phyloP scores from a whole-genome alignment of 2,113 vertebrate genomes.

The Burhinus bistriatus region DNA sequence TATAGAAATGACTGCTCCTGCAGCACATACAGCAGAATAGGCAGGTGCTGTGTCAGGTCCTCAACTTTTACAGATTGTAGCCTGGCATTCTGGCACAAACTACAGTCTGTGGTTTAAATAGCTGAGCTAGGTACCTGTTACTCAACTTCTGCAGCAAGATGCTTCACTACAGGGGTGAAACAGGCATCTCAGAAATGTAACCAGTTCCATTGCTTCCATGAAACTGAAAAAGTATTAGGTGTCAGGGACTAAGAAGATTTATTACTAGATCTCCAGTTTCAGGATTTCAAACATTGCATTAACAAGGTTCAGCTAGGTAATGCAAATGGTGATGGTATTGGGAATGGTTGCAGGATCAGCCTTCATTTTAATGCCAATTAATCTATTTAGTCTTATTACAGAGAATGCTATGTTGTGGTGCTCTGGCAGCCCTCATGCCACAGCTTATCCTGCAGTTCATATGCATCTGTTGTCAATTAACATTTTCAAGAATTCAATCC shows the following conservation, averaged over 20 bases:
- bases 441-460: not conserved
- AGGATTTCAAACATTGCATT: not conserved
- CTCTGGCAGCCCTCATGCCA: not conserved
- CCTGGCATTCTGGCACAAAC: not conserved
- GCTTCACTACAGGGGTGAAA: not conserved
- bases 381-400: not conserved
- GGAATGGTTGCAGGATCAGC: not conserved
- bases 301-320: not conserved
- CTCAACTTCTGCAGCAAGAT: not conserved
- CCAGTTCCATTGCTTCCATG: not conserved
- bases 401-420: not conserved
- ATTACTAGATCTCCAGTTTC: not conserved
- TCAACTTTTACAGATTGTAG: not conserved
- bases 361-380: not conserved
- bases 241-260: not conserved
- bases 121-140: not conserved
- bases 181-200: accelerated
- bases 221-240: not conserved
- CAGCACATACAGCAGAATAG: not conserved
- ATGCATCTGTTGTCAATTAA: not conserved
- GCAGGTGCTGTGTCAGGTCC: not conserved
- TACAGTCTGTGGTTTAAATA: not conserved
- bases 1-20: not conserved
- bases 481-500: not conserved
- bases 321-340: not conserved